Percentiles rank a stretch among this genome's conserved stretches.
phyloP scores from a whole-genome alignment of 2,888 invertebrate species.

The Amphipyra berbera region DNA sequence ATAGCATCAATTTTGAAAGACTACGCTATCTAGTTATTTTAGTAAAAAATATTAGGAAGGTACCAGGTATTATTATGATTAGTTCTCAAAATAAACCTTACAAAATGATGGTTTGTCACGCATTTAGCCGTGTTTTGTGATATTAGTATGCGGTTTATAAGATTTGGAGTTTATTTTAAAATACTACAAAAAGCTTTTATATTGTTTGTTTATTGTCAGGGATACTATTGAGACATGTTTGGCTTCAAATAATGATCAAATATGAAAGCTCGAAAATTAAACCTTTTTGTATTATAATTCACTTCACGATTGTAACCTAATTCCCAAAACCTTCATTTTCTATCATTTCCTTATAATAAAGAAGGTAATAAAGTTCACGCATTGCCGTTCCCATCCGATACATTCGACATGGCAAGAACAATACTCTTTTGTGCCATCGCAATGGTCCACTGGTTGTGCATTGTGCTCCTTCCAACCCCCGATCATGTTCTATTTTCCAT shows the following conservation, averaged over 20 bases:
- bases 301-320: conserved; percentile 8
- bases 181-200: too few species aligned
- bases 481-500: conserved; percentile 82
- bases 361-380: conserved; percentile 77
- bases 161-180: too few species aligned
- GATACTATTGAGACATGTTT: too few species aligned
- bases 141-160: neutral
- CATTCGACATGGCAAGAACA: conserved; percentile 86
- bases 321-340: conserved; percentile 40
- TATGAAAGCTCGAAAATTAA: too few species aligned
- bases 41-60: neutral
- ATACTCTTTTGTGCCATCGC: conserved; percentile 82
- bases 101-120: conserved; percentile 5
- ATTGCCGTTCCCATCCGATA: conserved; percentile 79
- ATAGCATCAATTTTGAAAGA: neutral
- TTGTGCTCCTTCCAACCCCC: conserved; percentile 77
- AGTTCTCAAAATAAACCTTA: conserved; percentile 1
- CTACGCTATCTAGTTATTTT: neutral
- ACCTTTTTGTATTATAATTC: neutral
- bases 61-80: neutral
- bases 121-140: conserved; percentile 1
- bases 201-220: too few species aligned
- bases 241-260: too few species aligned
- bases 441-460: conserved; percentile 81
- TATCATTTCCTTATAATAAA: conserved; percentile 63